Evolutionary conservation across 2,797 vertebrate species (phyloP), one percentile per base, ranked within the genome.

Genomic region (Melopsittacus undulatus): DNA sequence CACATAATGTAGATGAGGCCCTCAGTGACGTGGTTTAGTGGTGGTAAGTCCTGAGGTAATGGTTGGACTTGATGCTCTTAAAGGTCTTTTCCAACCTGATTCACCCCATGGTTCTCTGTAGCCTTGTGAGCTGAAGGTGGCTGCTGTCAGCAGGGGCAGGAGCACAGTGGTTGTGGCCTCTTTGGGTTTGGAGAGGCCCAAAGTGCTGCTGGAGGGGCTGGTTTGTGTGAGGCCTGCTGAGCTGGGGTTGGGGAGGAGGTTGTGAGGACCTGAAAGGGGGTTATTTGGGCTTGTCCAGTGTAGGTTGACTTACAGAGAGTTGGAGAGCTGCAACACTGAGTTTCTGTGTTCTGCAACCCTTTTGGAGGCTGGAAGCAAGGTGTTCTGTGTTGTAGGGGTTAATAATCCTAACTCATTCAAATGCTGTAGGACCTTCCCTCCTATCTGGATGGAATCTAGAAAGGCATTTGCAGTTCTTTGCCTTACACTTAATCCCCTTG

Each of bases 281-380:
- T 45, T 0, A 1, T 14, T 26, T 30, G 20, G 9, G 17, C 5
- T n/a, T 11, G 6, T n/a, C 43, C 13, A 14, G 63, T 0, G 1
- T 10, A 6, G 23, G 27, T 1, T 64, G 21, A 2, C 3, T 17
- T 30, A 20, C n/a, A 9, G 7, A 13, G 15, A 15, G 26, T 7
- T 29, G 20, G 38, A 24, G 56, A 32, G 27, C 21, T 42, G 3
- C 26, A 1, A 0, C 1, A 4, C 0, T 3, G 8, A 29, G 17
- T 16, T 27, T 51, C 12, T 43, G 30, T 54, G 40, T 5, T 17
- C 8, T 7, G 14, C 17, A 18, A 45, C 15, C 30, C 6, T 51
- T 43, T 36, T 9, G 54, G 54, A 51, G 69, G 18, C 6, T 19
- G 13, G 30, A 51, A 80, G 57, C 34, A 30, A 48, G 18, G 20